Evolutionary conservation across 2,888 invertebrate species (phyloP).

Genomic region (Archaeoteleia sp.): DNA sequence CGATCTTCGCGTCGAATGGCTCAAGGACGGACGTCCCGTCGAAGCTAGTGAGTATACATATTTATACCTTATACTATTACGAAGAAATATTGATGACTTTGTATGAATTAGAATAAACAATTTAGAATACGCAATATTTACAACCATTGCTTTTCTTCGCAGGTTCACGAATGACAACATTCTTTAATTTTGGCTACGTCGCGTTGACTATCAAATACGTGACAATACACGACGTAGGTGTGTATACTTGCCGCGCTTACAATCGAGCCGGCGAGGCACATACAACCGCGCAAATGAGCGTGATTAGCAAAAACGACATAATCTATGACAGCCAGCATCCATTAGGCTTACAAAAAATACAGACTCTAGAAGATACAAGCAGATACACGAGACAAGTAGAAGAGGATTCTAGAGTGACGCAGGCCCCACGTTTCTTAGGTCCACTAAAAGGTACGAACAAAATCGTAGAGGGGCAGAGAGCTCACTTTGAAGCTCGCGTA

Average conservation of each 20-base stretch:
- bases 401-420: slow-evolving; percentile 85
- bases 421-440: slow-evolving; percentile 91
- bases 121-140: too few relatives aligned
- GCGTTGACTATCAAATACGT: slow-evolving; percentile 95
- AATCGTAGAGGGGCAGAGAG: slow-evolving; percentile 93
- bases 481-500: slow-evolving; percentile 95
- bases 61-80: too few relatives aligned
- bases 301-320: slow-evolving; percentile 89
- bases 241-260: slow-evolving; percentile 91
- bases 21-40: slow-evolving; percentile 91
- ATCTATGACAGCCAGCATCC: slow-evolving; percentile 94
- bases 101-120: too few relatives aligned
- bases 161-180: slow-evolving; percentile 91
- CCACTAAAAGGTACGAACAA: slow-evolving; percentile 94
- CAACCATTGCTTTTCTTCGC: slow-evolving; percentile 39
- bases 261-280: slow-evolving; percentile 91
- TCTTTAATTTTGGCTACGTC: slow-evolving; percentile 96
- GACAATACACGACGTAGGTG: slow-evolving; percentile 91
- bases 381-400: slow-evolving; percentile 81
- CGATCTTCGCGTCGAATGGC: slow-evolving; percentile 92
- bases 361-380: slow-evolving; percentile 89
- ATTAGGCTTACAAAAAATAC: slow-evolving; percentile 92
- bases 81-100: slow-evolving; percentile 7
- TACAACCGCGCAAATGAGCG: slow-evolving; percentile 87
- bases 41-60: slow-evolving; percentile 83